phyloP scores from a whole-genome alignment of 2,113 vertebrate species.

The rabbit (Oryctolagus cuniculus) region mOryCun1.1 NC_091439.1:63161501-63162000 shows the following conservation, averaged over 20 bases:
- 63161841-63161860: background rate
- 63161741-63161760: background rate
- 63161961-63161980: background rate
- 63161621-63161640: too few species aligned
- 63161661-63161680: background rate
- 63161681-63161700: background rate
- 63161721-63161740: background rate
- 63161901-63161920: background rate
- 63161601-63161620: too few species aligned
- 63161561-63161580: too few species aligned
- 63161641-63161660: too few species aligned
- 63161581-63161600: too few species aligned
- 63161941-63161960: background rate
- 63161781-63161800: background rate
- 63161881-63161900: background rate
- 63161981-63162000: background rate
- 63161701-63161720: background rate
- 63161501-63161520: too few species aligned
- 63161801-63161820: background rate
- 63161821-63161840: background rate
- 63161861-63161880: background rate
- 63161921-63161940: constrained; percentile 26
- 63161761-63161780: background rate
- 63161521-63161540: too few species aligned
- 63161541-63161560: too few species aligned